Conservation (phyloP, 1,140 invertebrate genomes). For the Ylistrum balloti region DNA sequence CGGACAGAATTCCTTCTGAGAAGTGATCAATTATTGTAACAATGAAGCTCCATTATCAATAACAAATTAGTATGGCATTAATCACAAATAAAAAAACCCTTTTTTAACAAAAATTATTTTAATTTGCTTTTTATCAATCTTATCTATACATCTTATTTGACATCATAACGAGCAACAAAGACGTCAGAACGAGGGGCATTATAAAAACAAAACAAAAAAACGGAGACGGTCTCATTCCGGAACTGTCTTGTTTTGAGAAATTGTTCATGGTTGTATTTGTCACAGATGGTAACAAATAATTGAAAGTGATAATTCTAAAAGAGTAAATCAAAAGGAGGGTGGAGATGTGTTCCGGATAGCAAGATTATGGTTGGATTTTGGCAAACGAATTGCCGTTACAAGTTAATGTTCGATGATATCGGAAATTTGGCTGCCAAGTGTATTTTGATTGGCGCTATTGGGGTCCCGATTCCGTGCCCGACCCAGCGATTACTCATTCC, state of each 20-base stretch:
- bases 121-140: conserved; percentile 2
- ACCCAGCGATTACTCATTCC: conserved; percentile 37
- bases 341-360: conserved; percentile 14
- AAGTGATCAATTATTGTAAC: too few species aligned
- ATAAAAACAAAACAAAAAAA: background rate
- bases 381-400: conserved; percentile 37
- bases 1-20: too few species aligned
- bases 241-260: conserved; percentile 35
- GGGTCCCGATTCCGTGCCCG: conserved; percentile 20
- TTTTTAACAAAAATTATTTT: background rate
- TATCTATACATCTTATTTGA: conserved; percentile 20
- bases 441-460: conserved; percentile 11
- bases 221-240: background rate
- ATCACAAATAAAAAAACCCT: background rate
- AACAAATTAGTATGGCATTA: background rate
- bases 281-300: conserved; percentile 39
- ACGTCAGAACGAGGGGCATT: background rate
- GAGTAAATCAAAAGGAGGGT: conserved; percentile 37
- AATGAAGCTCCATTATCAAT: too few species aligned
- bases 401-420: conserved; percentile 39
- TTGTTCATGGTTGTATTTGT: conserved; percentile 6
- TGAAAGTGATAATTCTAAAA: conserved; percentile 36
- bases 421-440: conserved; percentile 37
- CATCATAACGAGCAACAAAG: conserved; percentile 5
- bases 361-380: conserved; percentile 27